Evolutionary conservation across 1,140 invertebrate species (phyloP).

Genomic region (Calycopis cecrops): DNA sequence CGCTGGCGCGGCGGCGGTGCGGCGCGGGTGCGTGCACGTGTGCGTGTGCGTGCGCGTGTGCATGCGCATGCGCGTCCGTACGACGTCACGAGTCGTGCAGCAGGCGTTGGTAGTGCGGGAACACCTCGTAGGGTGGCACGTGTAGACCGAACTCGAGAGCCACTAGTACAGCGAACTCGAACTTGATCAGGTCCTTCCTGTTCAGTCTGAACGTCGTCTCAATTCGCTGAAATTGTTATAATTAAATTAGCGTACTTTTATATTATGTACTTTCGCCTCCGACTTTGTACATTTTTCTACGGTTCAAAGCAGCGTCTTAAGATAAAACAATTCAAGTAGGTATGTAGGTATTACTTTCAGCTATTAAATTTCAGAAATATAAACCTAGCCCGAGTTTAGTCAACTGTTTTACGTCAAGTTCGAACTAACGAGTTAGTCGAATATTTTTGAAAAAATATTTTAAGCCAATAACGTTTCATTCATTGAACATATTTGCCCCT

Average conservation of each 20-base stretch:
- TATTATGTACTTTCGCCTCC: no score
- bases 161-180: conserved; percentile 96
- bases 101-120: conserved; percentile 96
- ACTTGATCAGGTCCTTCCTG: conserved; percentile 91
- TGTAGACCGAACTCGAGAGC: conserved; percentile 96
- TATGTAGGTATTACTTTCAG: no score
- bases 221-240: conserved; percentile 80
- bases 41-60: not conserved
- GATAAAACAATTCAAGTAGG: no score
- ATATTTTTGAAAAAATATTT: no score
- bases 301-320: no score
- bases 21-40: conserved; percentile 27
- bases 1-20: conserved; percentile 29
- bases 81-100: conserved; percentile 88
- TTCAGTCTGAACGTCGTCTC: conserved; percentile 93
- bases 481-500: no score
- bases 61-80: conserved; percentile 3
- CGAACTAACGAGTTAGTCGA: no score
- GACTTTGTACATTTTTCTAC: no score
- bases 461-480: no score
- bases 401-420: no score
- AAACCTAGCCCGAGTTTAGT: no score
- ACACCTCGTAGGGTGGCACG: conserved; percentile 91
- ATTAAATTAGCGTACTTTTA: not conserved
- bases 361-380: no score